Evolutionary conservation across 2,888 invertebrate genomes (phyloP), one percentile per base, ranked within the genome.

Genomic region (Molanna angustata): DNA sequence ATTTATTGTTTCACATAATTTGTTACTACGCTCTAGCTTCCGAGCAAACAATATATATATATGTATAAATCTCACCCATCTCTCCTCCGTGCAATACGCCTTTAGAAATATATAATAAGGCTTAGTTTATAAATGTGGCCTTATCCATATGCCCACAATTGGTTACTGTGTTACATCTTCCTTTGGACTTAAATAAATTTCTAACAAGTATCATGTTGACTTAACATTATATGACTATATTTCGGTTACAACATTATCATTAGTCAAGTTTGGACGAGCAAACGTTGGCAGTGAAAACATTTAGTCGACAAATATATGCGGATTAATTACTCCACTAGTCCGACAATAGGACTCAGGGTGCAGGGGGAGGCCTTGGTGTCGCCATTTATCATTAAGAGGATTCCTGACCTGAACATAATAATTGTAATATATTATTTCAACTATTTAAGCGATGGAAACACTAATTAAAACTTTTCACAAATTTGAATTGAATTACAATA

Each of bases 261-360:
- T 49, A 48, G 48, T 53, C 42, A 40, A 41, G 35, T 41, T 47
- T 44, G 53, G 50, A 53, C 55, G 58, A 57, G 52, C 57, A 54
- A 54, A 53, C 49, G 49, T 55, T 56, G 58, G 58, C 58, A 58
- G 58, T 58, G 58, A 51, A 47, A 27, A 27, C 11, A 27, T 27
- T 27, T 27, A 27, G 27, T 27, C 27, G 27, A 7, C 11, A 27
- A 27, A 7, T 7, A 27, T 27, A 11, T n/a, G n/a, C n/a, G n/a
- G n/a, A n/a, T n/a, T 11, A 27, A 27, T 27, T 27, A 27, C 27
- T 40, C 16, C 19, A n/a, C n/a, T n/a, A n/a, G n/a, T n/a, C n/a
- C n/a, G n/a, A n/a, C n/a, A n/a, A n/a, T n/a, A n/a, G n/a, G n/a
- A n/a, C n/a, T n/a, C n/a, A n/a, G n/a, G n/a, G n/a, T n/a, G n/a